These are phyloP conservation scores for Melieria crassipennis DNA, from an alignment of 2,888 invertebrate species.

Conservation along the genomic window DNA sequence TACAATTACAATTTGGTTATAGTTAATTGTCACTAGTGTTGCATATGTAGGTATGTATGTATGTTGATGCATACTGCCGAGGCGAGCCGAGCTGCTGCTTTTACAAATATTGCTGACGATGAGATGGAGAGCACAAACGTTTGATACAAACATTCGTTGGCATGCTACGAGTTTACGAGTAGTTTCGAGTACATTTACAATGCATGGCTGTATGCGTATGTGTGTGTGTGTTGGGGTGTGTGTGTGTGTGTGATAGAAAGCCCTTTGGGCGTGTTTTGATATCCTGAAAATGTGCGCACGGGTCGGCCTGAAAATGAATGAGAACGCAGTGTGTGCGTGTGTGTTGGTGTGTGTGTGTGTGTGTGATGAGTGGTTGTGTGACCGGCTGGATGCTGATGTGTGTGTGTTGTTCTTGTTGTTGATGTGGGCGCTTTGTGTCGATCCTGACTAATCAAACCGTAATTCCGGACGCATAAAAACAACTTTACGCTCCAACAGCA, in stretches of 20 bases:
- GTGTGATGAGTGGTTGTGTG: background rate
- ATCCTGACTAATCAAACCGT: no score
- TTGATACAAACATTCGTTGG: constrained; percentile 60
- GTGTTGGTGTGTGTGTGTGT: background rate
- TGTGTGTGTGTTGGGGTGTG: background rate
- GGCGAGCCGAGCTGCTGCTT: no score
- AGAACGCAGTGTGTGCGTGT: background rate
- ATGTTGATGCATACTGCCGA: no score
- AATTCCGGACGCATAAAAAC: no score
- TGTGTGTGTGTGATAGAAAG: background rate
- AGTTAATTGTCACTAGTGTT: background rate
- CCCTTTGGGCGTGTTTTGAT: background rate
- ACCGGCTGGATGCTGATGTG: background rate
- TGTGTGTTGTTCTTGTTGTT: background rate
- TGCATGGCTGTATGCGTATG: background rate
- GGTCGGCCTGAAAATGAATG: background rate
- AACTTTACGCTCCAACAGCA: no score
- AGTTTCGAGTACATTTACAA: background rate
- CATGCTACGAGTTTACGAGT: constrained; percentile 18
- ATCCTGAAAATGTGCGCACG: background rate
- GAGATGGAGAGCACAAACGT: constrained; percentile 49
- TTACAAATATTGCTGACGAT: background rate
- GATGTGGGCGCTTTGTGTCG: background rate
- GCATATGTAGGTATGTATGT: background rate
- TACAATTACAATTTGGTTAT: background rate